Percentiles rank a stretch among this genome's conserved stretches.
Evolutionary conservation across 2,888 invertebrate genomes (phyloP).

Genomic region (Lasioglossum marginatum): DNA sequence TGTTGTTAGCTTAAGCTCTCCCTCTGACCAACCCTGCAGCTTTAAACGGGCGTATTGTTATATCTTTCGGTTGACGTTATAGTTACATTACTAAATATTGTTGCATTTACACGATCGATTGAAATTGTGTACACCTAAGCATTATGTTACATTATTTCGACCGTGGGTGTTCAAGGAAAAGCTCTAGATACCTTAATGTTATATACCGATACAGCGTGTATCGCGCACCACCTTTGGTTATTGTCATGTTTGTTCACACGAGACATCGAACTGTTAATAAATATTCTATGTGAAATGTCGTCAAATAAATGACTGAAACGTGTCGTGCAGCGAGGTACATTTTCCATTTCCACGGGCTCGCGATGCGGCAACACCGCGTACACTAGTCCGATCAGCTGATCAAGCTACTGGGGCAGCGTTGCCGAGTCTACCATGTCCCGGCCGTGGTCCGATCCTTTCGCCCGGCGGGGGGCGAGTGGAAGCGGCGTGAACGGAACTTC

Average conservation of each 20-base stretch:
- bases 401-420: no score
- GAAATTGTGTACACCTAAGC: not conserved
- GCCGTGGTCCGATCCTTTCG: constrained; percentile 10
- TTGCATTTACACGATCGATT: not conserved
- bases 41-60: constrained; percentile 21
- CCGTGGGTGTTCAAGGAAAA: not conserved
- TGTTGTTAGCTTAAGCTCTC: no score
- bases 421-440: no score
- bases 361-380: no score
- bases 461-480: constrained; percentile 1
- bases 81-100: not conserved
- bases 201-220: not conserved
- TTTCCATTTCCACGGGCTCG: no score
- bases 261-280: not conserved
- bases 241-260: not conserved
- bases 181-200: not conserved
- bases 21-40: not conserved
- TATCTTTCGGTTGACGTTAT: not conserved
- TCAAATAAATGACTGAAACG: constrained; percentile 42
- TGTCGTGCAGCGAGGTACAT: not conserved
- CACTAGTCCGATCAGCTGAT: no score
- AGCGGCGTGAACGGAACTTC: constrained; percentile 58
- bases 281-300: not conserved
- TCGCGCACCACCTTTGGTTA: not conserved
- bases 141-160: not conserved